Base-by-base conservation (phyloP, 1,140 invertebrate species). In the Leucophenga varia region DNA sequence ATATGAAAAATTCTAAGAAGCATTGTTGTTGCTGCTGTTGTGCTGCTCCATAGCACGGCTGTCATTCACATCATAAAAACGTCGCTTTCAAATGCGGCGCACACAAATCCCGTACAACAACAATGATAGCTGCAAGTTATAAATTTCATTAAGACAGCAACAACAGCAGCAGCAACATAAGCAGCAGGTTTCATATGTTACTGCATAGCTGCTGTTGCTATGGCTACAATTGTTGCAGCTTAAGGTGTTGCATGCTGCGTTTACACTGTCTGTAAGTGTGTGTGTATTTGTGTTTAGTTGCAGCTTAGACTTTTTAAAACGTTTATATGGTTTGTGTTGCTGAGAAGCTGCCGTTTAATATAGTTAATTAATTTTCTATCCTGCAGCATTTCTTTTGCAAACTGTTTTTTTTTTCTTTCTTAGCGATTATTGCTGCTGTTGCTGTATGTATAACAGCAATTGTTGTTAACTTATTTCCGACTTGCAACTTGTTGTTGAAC, bases 51-150 rank as follows among this genome's bases (percentile, higher is more conserved):
- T 25, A 18, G 25, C 19, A 39, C 37, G 25, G 37, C 38, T 40
- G 21, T 40, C 38, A 40, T 40, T 40, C 38, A 19, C 38, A 40
- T 40, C 38, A 40, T 40, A 40, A 40, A 25, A 25, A 40, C 21
- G 38, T 40, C 38, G 28, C 38, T 22, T 14, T 22, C n/a, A 13
- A 22, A 20, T 12, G 17, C 8, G n/a, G 22, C 18, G 16, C 18
- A 20, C 9, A n/a, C 22, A 5, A n/a, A 12, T 12, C 36, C 9
- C n/a, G 14, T 38, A 38, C 19, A 20, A n/a, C 22, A 5, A 13
- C 36, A 38, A 21, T 38, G 36, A 20, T 17, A 20, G 36, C 36
- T 13, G 14, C 22, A 38, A 38, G 22, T 2, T 12, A 10, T 22
- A 22, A 6, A 40, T 3, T 12, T 13, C 21, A 40, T 25, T 40